Conservation (phyloP, 1,140 invertebrate genomes). For the Pseudomyrmex dendroicus region DNA sequence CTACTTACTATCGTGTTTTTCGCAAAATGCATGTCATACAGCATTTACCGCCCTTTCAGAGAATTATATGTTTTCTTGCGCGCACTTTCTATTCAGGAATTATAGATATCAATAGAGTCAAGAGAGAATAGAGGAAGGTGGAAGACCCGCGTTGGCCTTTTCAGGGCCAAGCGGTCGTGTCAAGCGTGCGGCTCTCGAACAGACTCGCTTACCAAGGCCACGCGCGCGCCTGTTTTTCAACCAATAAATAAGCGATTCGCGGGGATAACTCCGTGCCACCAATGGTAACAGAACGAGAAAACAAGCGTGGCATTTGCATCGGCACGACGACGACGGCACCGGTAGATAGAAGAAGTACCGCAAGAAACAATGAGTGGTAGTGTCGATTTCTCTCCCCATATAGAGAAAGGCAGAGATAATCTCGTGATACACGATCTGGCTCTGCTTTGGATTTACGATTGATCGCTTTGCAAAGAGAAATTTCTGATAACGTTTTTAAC, state of each 20-base stretch:
- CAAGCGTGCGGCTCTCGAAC: conserved; percentile 31
- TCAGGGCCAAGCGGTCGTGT: conserved; percentile 58
- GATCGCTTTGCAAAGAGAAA: background rate
- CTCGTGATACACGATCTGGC: conserved; percentile 1
- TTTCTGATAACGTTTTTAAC: background rate
- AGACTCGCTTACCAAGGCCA: conserved; percentile 28
- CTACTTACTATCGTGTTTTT: too few relatives aligned
- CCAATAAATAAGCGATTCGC: conserved; percentile 65
- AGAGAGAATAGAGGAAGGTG: background rate
- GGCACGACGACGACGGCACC: background rate
- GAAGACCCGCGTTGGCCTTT: conserved; percentile 35
- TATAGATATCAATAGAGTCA: conserved; percentile 19
- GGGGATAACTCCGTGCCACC: conserved; percentile 20
- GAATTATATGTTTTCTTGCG: conserved; percentile 2
- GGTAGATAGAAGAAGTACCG: conserved; percentile 59
- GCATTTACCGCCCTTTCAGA: background rate
- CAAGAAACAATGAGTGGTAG: conserved; percentile 60
- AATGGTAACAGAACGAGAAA: conserved; percentile 15
- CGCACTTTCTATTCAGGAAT: background rate
- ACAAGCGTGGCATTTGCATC: conserved; percentile 45
- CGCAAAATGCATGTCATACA: background rate
- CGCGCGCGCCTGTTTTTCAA: conserved; percentile 10
- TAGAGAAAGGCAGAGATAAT: conserved; percentile 30
- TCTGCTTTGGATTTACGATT: background rate
- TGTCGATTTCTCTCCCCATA: conserved; percentile 30